A percentile compares a stretch with the other conserved stretches of the same genome.
These are phyloP conservation scores for Tryphoninae sp. DNA, from an alignment of 2,888 invertebrate species.

Conservation along the genomic window DNA sequence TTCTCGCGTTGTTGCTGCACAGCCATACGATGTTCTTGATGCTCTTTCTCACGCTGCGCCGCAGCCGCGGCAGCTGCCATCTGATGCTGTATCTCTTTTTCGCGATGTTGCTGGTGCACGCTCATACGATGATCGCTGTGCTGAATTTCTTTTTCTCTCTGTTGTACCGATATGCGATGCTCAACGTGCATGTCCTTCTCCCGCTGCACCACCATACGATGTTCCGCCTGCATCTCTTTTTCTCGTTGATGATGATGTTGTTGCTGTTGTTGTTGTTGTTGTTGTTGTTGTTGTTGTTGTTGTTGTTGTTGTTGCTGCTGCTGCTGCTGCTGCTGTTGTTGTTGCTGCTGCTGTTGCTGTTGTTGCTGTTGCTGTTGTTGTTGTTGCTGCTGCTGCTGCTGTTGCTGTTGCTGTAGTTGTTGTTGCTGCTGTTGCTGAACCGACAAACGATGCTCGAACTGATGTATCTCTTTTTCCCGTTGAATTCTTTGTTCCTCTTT, in stretches of 20 bases:
- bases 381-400: slow-evolving; percentile 72
- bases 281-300: slow-evolving; percentile 65
- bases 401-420: slow-evolving; percentile 71
- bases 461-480: slow-evolving; percentile 75
- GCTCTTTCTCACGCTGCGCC: slow-evolving; percentile 77
- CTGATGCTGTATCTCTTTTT: slow-evolving; percentile 78
- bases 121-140: slow-evolving; percentile 64
- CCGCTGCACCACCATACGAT: slow-evolving; percentile 73
- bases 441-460: slow-evolving; percentile 71
- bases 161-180: slow-evolving; percentile 65
- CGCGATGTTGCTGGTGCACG: slow-evolving; percentile 74
- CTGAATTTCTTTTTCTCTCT: slow-evolving; percentile 69
- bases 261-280: slow-evolving; percentile 40
- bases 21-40: slow-evolving; percentile 75
- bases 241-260: slow-evolving; percentile 72
- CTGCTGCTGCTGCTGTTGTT: slow-evolving; percentile 79
- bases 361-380: slow-evolving; percentile 60
- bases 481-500: slow-evolving; percentile 78
- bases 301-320: slow-evolving; percentile 66
- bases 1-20: slow-evolving; percentile 71
- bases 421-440: slow-evolving; percentile 72
- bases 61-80: slow-evolving; percentile 73
- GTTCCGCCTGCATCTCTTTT: slow-evolving; percentile 69
- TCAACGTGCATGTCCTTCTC: slow-evolving; percentile 65
- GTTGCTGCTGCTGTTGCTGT: slow-evolving; percentile 64